Evolutionary conservation across 2,113 vertebrate genomes (phyloP).

Genomic region (Neomonachus schauinslandi): DNA sequence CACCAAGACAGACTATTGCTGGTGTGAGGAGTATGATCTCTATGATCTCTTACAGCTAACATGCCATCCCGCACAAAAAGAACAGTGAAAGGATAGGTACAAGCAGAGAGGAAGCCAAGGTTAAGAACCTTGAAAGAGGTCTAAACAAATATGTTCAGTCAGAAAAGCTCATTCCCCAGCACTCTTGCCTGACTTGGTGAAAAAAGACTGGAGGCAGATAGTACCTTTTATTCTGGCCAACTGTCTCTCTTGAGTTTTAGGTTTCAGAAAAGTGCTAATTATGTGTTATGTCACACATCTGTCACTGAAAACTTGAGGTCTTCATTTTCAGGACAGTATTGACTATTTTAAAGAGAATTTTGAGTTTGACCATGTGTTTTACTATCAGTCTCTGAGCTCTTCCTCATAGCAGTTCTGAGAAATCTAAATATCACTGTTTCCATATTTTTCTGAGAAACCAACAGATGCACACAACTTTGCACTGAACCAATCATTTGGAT

Average conservation of each 20-base stretch:
- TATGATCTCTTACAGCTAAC: neutral
- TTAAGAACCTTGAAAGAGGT: neutral
- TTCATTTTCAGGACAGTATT: neutral
- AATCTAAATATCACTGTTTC: neutral
- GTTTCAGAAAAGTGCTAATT: neutral
- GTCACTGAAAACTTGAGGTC: neutral
- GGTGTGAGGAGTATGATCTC: neutral
- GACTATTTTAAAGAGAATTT: conserved; percentile 16
- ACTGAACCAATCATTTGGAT: neutral
- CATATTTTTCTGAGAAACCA: conserved; percentile 8
- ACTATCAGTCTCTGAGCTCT: neutral
- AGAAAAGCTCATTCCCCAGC: conserved; percentile 3
- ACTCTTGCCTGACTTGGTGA: conserved; percentile 34
- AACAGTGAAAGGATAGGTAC: neutral
- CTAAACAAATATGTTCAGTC: neutral
- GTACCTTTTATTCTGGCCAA: neutral
- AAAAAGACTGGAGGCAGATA: neutral
- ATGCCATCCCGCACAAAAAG: neutral
- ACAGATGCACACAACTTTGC: neutral
- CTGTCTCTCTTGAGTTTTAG: neutral
- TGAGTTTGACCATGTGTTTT: conserved; percentile 16
- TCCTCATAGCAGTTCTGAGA: conserved; percentile 9
- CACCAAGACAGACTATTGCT: neutral
- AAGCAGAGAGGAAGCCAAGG: neutral
- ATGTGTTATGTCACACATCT: neutral